Conservation (phyloP, 2,797 vertebrate genomes). For the Parambassis ranga region DNA sequence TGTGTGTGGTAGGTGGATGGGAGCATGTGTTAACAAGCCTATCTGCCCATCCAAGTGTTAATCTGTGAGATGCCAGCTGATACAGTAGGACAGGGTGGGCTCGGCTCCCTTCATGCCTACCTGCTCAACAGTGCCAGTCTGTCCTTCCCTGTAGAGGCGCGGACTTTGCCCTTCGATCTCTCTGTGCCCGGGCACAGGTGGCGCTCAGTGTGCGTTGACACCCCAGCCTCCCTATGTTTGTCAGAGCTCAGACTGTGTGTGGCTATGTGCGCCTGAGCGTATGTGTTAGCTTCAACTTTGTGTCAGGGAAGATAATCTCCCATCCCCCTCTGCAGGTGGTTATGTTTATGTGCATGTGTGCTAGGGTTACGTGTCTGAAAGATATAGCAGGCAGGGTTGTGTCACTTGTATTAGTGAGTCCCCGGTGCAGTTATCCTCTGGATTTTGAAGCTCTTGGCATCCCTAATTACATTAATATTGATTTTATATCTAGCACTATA, state of each 20-base stretch:
- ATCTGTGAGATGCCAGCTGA: slow-evolving; percentile 70
- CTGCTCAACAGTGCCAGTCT: slow-evolving; percentile 59
- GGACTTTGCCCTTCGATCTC: slow-evolving; percentile 57
- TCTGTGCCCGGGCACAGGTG: slow-evolving; percentile 63
- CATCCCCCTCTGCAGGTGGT: neutral
- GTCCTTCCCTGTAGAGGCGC: slow-evolving; percentile 40
- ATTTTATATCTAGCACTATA: no score
- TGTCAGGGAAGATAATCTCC: slow-evolving; percentile 47
- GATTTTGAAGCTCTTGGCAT: no score
- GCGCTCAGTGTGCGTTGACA: slow-evolving; percentile 56
- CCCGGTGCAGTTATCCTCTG: no score
- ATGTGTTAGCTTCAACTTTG: slow-evolving; percentile 47
- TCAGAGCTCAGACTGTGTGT: slow-evolving; percentile 46
- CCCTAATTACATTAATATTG: no score
- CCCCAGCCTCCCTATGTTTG: slow-evolving; percentile 50
- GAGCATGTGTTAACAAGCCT: slow-evolving; percentile 76
- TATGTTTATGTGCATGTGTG: slow-evolving; percentile 2
- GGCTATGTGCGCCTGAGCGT: slow-evolving; percentile 21
- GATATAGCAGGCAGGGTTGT: neutral
- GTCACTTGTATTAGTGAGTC: no score
- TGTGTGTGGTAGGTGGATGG: slow-evolving; percentile 24
- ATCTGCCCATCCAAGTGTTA: slow-evolving; percentile 71
- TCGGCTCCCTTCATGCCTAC: slow-evolving; percentile 58
- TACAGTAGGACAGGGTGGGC: slow-evolving; percentile 56
- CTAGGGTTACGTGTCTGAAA: no score